phyloP scores from a whole-genome alignment of 2,113 vertebrate species.

The Gopherus evgoodei region DNA sequence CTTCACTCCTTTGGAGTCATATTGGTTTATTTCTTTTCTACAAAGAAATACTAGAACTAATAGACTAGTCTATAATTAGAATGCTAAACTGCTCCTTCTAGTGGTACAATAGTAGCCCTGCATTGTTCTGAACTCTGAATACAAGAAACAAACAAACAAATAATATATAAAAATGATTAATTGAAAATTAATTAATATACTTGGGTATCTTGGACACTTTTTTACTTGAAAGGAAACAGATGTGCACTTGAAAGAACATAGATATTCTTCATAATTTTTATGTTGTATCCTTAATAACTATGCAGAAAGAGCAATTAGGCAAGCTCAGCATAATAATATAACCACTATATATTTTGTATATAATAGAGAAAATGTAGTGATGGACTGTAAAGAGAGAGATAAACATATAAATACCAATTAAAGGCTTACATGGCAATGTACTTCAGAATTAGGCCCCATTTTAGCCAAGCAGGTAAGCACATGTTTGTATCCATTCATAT shows the following conservation, averaged over 20 bases:
- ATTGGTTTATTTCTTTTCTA: background rate
- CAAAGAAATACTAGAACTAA: background rate
- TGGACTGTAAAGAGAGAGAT: background rate
- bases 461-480: background rate
- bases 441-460: background rate
- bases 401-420: background rate
- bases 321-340: background rate
- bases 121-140: background rate
- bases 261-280: conserved; percentile 1
- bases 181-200: conserved; percentile 25
- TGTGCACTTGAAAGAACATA: background rate
- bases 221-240: background rate
- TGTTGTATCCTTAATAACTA: background rate
- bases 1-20: background rate
- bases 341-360: background rate
- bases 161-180: background rate
- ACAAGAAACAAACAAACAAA: background rate
- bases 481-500: background rate
- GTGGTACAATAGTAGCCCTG: background rate
- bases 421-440: background rate
- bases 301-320: conserved; percentile 4
- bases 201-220: background rate
- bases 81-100: conserved; percentile 1
- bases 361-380: background rate
- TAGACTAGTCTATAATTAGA: background rate